Evolutionary conservation across 2,113 vertebrate species (phyloP).

Genomic region (Gymnogyps californianus): DNA sequence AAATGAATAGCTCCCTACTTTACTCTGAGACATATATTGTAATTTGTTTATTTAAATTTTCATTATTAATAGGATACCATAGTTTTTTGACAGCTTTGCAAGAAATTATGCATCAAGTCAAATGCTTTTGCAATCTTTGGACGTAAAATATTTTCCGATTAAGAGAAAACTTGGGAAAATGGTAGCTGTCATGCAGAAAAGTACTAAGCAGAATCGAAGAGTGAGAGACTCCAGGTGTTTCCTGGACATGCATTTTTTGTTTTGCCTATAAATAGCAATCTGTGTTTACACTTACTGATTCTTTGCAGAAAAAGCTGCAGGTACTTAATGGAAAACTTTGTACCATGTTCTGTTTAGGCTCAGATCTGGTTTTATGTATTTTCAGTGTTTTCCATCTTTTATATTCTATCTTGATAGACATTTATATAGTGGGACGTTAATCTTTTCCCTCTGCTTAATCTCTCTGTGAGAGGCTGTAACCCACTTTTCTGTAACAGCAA

Average conservation of each 20-base stretch:
- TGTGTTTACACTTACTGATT: neutral
- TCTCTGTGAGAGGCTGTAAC: neutral
- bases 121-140: neutral
- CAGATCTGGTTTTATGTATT: neutral
- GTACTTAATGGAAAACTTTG: slow-evolving; percentile 3
- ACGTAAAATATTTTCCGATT: neutral
- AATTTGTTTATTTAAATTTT: neutral
- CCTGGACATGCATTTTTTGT: neutral
- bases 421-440: neutral
- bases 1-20: neutral
- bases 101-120: neutral
- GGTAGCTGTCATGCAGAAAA: neutral
- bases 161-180: neutral
- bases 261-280: neutral
- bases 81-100: neutral
- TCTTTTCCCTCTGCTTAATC: neutral
- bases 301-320: neutral
- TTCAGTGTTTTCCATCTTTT: neutral
- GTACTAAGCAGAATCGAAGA: neutral
- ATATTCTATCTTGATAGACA: neutral
- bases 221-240: slow-evolving; percentile 20
- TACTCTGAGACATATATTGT: neutral
- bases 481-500: neutral
- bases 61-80: neutral
- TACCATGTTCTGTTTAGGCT: neutral